A percentile compares a stretch with the other conserved stretches of the same genome.
Conservation (phyloP, 30 jellyfish, hydroid and myxozoan genomes). For the Aurelia coerulea region DNA sequence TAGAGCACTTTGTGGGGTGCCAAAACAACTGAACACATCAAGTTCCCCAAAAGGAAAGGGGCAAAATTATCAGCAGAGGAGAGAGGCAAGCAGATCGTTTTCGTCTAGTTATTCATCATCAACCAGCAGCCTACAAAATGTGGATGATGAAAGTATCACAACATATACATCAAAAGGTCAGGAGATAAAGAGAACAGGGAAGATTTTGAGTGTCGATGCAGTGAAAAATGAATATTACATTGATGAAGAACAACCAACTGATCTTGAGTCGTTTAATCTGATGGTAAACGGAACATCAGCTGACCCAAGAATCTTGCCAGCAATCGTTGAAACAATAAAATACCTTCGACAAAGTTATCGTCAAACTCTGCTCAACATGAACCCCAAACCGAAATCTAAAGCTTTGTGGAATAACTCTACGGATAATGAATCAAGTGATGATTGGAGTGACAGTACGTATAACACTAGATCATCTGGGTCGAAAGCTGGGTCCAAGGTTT, state of each 20-base stretch:
- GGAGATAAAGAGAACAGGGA: not conserved
- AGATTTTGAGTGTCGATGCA: not conserved
- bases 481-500: not conserved
- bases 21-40: not conserved
- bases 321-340: constrained; percentile 47
- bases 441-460: not conserved
- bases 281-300: constrained; percentile 50
- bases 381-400: constrained; percentile 31
- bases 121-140: not conserved
- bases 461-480: not conserved
- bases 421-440: constrained; percentile 37
- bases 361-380: constrained; percentile 36
- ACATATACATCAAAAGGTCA: not conserved
- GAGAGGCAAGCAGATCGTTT: not conserved
- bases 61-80: not conserved
- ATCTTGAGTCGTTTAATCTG: constrained; percentile 24
- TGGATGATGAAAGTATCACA: not conserved
- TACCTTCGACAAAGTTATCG: constrained; percentile 44
- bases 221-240: constrained; percentile 7
- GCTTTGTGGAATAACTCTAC: not conserved
- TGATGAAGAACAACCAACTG: constrained; percentile 66
- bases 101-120: not conserved
- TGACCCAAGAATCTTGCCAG: constrained; percentile 65
- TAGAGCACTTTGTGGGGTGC: constrained; percentile 39
- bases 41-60: not conserved